Base-by-base conservation (phyloP, 2,797 vertebrate genomes). In the Kryptolebias ocellatus region DNA sequence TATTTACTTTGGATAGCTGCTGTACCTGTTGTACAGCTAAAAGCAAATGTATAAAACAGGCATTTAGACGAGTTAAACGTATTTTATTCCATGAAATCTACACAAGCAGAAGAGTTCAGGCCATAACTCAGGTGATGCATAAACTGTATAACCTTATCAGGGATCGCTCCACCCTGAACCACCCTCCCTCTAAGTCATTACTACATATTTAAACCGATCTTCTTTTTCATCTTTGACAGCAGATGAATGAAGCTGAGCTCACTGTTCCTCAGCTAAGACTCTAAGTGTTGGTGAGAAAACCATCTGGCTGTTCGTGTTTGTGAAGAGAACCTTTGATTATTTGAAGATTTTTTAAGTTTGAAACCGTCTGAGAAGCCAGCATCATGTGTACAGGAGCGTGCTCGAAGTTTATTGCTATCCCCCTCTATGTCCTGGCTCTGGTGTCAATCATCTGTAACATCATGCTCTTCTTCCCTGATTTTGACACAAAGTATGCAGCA, bases 381-480 rank as follows among this genome's bases (percentile, higher is more conserved):
- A 68, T 6, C 71, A 94, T 92, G 94, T 93, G 90, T 71, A 93
- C 93, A 0, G 92, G 92, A 54, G 74, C 89, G 49, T 93, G 93
- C 8, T 74, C 93, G 0, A 90, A 87, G 44, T 83, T 85, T n/a
- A 82, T 94, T 0, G 93, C 90, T 2, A 28, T 91, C 9, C 45
- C 80, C 0, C 92, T 95, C 6, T 94, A 91, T 56, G 60, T 92
- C 11, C 59, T 94, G 70, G 85, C 88, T 0, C 0, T 70, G 0
- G 61, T 93, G 55, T 92, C 87, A 0, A 54, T 93, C 29, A 62
- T 93, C 72, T 88, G 87, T 83, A 95, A 94, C 76, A 69, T 94
- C 15, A 64, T 94, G 3, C 92, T 93, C n/a, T 91, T 94, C 72
- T 94, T 94, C 78, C 93, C 93, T 0, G 86, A 57, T 76, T 87